Conservation (phyloP, 2,888 invertebrate species). For the Eudasyphora cyanicolor region DNA sequence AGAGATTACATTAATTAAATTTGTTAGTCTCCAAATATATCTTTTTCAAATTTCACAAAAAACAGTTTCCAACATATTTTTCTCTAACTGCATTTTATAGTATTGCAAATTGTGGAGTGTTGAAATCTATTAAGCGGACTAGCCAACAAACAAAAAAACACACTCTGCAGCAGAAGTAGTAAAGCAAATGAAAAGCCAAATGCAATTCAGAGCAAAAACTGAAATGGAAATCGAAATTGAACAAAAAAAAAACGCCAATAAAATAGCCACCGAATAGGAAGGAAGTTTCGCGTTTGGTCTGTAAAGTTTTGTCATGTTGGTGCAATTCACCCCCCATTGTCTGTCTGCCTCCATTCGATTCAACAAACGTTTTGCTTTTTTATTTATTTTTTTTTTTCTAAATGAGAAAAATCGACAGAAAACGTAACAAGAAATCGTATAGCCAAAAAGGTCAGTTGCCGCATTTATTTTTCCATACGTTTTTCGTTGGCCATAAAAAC, state of each 20-base stretch:
- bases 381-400: background rate
- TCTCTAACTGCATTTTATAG: background rate
- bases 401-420: background rate
- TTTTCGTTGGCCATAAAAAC: background rate
- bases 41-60: too few relatives aligned
- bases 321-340: too few relatives aligned
- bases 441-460: conserved; percentile 15
- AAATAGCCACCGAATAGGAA: conserved; percentile 17
- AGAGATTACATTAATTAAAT: too few relatives aligned
- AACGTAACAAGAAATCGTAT: background rate
- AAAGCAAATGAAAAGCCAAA: background rate
- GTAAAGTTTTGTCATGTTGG: background rate
- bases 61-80: too few relatives aligned
- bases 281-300: conserved; percentile 3
- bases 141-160: too few relatives aligned
- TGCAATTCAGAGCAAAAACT: conserved; percentile 11
- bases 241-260: background rate
- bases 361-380: background rate
- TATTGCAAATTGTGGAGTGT: background rate
- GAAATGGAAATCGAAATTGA: background rate
- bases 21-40: too few relatives aligned
- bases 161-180: background rate
- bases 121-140: conserved; percentile 8
- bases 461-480: background rate
- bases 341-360: too few relatives aligned